Conservation (phyloP, 2,888 invertebrate genomes). For the Tricholauxania praeusta region DNA sequence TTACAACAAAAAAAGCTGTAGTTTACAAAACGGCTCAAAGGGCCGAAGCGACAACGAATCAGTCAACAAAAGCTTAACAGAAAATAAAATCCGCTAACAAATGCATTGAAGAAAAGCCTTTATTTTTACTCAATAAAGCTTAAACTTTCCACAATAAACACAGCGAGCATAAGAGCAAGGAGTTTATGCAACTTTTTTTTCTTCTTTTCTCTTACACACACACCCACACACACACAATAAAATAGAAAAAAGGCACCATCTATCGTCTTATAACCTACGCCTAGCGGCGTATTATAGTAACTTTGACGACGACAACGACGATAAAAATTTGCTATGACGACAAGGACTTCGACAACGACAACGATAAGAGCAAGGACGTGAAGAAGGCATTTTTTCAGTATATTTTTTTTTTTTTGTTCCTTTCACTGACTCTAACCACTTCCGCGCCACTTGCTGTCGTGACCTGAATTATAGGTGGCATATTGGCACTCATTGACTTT, state of each 20-base stretch:
- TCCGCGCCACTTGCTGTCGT: constrained; percentile 43
- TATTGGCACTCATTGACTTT: constrained; percentile 64
- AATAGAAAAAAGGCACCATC: constrained; percentile 6
- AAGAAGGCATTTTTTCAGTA: no score
- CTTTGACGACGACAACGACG: not conserved
- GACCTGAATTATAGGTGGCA: constrained; percentile 64
- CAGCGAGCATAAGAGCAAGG: not conserved
- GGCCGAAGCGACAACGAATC: no score
- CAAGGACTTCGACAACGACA: not conserved
- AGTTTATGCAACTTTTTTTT: constrained; percentile 1
- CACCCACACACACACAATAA: not conserved
- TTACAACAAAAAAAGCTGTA: no score
- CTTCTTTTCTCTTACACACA: not conserved
- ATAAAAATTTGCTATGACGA: not conserved
- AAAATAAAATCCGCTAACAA: no score
- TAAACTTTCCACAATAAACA: constrained; percentile 4
- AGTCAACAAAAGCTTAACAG: no score
- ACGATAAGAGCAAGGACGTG: not conserved
- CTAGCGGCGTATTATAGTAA: constrained; percentile 11
- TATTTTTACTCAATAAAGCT: constrained; percentile 27
- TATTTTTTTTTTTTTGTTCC: no score
- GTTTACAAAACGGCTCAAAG: no score
- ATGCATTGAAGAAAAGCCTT: constrained; percentile 12
- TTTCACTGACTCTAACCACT: not conserved
- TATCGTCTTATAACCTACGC: not conserved